Conservation (phyloP, 1,140 invertebrate genomes). For the Bombyx mori region DNA sequence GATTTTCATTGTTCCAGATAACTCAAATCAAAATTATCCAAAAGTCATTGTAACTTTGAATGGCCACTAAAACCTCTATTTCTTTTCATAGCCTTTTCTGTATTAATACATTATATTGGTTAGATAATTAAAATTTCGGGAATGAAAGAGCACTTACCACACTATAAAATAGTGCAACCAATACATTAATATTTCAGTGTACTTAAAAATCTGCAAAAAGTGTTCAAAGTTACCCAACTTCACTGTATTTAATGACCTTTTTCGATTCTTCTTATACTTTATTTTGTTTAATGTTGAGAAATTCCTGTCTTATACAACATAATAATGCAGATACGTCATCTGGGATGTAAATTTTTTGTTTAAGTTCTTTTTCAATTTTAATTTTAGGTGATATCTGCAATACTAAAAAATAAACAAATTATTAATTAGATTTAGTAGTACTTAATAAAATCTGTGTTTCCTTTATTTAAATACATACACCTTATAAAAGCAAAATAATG, state of each 20-base stretch:
- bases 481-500: slow-evolving; percentile 5
- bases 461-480: neutral
- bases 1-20: no score
- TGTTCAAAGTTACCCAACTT: no score
- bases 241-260: neutral
- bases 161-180: no score
- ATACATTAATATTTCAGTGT: no score
- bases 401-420: slow-evolving; percentile 36
- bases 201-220: no score
- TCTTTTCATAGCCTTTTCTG: no score
- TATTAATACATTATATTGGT: no score
- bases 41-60: no score
- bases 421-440: neutral
- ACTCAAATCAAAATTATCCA: no score
- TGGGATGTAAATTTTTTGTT: slow-evolving; percentile 36
- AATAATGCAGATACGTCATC: slow-evolving; percentile 51
- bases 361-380: slow-evolving; percentile 33
- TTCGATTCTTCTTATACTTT: slow-evolving; percentile 12
- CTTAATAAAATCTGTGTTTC: neutral
- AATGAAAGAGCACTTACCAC: no score
- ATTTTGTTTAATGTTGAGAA: slow-evolving; percentile 27
- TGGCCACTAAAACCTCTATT: no score
- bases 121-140: no score
- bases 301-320: slow-evolving; percentile 43
- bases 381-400: slow-evolving; percentile 37